Percentiles rank a stretch among this genome's conserved stretches.
Conservation (phyloP, 2,888 invertebrate species). For the Tortrix viridana region DNA sequence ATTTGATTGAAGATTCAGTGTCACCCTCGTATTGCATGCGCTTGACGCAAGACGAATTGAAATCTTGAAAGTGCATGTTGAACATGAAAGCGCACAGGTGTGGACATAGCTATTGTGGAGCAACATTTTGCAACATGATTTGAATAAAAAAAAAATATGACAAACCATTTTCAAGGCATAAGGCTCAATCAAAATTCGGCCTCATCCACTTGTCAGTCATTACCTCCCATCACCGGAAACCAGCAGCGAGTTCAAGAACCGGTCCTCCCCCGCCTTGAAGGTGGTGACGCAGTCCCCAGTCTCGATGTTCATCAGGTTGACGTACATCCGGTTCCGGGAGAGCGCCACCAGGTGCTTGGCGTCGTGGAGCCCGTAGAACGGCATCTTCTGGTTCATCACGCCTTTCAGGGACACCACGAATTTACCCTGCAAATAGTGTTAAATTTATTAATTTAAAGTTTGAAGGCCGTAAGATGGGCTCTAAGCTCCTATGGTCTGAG, state of each 20-base stretch:
- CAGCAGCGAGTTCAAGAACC: conserved; percentile 93
- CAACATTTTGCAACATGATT: no score
- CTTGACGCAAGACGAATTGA: no score
- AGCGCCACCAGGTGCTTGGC: conserved; percentile 91
- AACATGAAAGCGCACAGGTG: no score
- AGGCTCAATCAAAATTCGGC: no score
- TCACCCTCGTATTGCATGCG: no score
- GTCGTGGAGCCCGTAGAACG: conserved; percentile 94
- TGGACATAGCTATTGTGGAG: no score
- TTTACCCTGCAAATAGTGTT: conserved; percentile 64
- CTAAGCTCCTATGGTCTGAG: no score
- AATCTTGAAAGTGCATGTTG: no score
- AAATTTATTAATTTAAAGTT: neutral
- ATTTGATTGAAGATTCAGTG: no score
- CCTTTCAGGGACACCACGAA: conserved; percentile 90
- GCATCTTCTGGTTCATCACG: conserved; percentile 97
- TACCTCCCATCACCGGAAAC: conserved; percentile 95
- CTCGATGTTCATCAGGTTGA: conserved; percentile 93
- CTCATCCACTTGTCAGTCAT: neutral
- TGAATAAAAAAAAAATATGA: no score
- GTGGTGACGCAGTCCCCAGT: conserved; percentile 93
- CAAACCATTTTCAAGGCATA: no score
- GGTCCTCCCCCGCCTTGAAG: conserved; percentile 95
- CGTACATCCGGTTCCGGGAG: conserved; percentile 94
- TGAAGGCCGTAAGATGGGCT: no score